These are phyloP conservation scores for Meda fulgida DNA, from an alignment of 2,797 vertebrate genomes.

Conservation along the genomic window DNA sequence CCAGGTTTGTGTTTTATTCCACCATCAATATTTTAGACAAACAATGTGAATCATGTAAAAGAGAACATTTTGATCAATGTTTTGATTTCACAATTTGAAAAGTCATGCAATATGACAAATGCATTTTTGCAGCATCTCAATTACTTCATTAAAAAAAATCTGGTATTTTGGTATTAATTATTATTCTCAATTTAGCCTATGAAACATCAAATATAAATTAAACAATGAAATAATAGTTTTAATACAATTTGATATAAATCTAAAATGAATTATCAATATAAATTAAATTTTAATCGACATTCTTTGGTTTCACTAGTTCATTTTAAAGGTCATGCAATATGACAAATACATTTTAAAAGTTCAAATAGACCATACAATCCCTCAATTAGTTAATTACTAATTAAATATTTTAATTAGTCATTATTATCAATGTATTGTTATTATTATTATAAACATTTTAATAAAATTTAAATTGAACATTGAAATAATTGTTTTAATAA, in stretches of 20 bases:
- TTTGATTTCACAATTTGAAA: background rate
- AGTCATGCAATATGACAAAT: background rate
- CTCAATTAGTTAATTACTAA: background rate
- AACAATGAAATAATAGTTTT: no score
- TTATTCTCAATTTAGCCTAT: background rate
- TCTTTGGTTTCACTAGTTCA: background rate
- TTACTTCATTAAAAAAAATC: background rate
- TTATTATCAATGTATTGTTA: no score
- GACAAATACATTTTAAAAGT: background rate
- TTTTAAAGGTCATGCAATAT: background rate
- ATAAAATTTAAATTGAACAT: no score
- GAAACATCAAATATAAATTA: no score
- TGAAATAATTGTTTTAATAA: no score
- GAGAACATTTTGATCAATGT: background rate
- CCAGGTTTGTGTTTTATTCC: background rate
- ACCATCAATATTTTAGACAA: background rate
- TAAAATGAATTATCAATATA: background rate
- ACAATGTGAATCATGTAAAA: background rate
- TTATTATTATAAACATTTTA: no score
- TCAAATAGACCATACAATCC: background rate
- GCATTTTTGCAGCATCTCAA: background rate
- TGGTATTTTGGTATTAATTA: no score
- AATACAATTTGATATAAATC: no score
- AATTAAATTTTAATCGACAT: background rate
- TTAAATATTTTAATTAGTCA: no score